Percentiles rank a stretch among this genome's conserved stretches.
phyloP scores from a whole-genome alignment of 35 echinoderm and acorn worm genomes.

The Acanthaster planci region DNA sequence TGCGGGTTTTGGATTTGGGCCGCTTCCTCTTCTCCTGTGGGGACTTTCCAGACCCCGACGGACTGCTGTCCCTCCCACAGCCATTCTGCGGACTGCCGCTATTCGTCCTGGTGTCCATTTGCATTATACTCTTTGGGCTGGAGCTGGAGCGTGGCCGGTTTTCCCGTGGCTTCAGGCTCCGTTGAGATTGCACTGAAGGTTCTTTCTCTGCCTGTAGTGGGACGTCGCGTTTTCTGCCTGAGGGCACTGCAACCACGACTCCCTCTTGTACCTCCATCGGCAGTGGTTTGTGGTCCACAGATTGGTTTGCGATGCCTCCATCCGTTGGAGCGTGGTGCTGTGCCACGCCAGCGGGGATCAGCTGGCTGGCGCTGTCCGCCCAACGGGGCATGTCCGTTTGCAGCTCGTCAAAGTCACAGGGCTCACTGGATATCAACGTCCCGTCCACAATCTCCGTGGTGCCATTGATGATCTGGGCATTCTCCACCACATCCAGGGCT shows the following conservation, averaged over 20 bases:
- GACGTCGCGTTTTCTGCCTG: background rate
- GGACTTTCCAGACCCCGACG: slow-evolving; percentile 23
- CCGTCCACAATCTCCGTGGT: slow-evolving; percentile 51
- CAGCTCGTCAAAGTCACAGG: slow-evolving; percentile 61
- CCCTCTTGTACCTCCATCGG: background rate
- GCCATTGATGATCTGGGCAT: slow-evolving; percentile 57
- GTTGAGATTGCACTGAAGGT: slow-evolving; percentile 10
- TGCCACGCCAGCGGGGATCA: slow-evolving; percentile 4
- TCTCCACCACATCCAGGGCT: slow-evolving; percentile 50
- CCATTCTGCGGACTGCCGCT: slow-evolving; percentile 33
- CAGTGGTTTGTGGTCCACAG: slow-evolving; percentile 22
- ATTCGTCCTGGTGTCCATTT: slow-evolving; percentile 1
- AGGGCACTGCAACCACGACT: background rate
- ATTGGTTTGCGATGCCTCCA: background rate
- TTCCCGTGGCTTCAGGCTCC: background rate
- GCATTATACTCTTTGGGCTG: slow-evolving; percentile 22
- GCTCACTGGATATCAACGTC: slow-evolving; percentile 31
- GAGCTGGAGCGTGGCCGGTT: background rate
- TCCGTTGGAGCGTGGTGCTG: slow-evolving; percentile 27
- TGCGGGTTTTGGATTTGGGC: slow-evolving; percentile 48
- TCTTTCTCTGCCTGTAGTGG: background rate
- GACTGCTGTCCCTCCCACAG: slow-evolving; percentile 22
- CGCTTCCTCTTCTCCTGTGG: slow-evolving; percentile 53
- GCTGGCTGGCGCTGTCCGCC: slow-evolving; percentile 69
- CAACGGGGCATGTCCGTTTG: slow-evolving; percentile 78